phyloP scores from a whole-genome alignment of 2,797 vertebrate species.

The Discoglossus pictus region DNA sequence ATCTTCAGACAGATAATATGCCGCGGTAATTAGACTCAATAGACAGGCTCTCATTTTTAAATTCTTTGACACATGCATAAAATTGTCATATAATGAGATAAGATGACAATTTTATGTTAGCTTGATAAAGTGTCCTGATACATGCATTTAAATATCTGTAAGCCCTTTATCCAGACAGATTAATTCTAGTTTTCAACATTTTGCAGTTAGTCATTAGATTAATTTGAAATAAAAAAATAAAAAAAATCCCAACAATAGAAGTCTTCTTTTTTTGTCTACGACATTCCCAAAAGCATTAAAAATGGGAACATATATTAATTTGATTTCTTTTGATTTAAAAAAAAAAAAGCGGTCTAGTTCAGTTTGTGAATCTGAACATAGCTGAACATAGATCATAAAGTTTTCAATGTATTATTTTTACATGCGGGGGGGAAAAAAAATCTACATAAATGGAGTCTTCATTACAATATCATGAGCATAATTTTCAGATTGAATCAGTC shows the following conservation, averaged over 20 bases:
- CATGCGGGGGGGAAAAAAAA: conserved; percentile 38
- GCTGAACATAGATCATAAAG: conserved; percentile 39
- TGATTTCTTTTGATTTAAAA: conserved; percentile 56
- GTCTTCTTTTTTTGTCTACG: conserved; percentile 45
- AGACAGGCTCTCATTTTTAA: conserved; percentile 80
- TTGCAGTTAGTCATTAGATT: conserved; percentile 76
- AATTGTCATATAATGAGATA: conserved; percentile 81
- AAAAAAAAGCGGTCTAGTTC: conserved; percentile 49
- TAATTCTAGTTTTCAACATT: conserved; percentile 78
- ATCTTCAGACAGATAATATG: conserved; percentile 75
- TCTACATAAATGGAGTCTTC: too few species aligned
- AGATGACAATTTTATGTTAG: conserved; percentile 81
- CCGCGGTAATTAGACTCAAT: conserved; percentile 76
- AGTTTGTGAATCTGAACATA: too few species aligned
- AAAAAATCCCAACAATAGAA: conserved; percentile 68
- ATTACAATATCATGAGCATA: too few species aligned
- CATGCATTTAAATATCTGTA: conserved; percentile 79
- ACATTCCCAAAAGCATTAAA: conserved; percentile 54
- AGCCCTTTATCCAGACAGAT: conserved; percentile 74
- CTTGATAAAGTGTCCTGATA: conserved; percentile 80
- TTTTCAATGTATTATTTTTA: conserved; percentile 55
- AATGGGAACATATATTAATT: conserved; percentile 41
- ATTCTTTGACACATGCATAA: conserved; percentile 80
- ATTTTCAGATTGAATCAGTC: not conserved
- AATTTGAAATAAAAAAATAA: conserved; percentile 64